Conservation (phyloP, 2,797 vertebrate genomes). For the Urocyon cinereoargenteus region DNA sequence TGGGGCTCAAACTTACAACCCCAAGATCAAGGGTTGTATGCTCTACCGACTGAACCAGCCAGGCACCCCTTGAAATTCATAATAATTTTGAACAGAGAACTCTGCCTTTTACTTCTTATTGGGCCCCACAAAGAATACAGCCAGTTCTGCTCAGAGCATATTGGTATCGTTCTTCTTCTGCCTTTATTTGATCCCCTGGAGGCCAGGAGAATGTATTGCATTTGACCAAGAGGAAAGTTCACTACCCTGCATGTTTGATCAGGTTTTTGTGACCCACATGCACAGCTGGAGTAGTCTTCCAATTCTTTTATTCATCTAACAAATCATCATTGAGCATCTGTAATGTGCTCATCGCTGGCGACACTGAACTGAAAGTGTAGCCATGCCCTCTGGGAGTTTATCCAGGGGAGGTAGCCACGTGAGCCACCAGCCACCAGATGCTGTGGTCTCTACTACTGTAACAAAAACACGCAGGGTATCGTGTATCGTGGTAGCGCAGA, state of each 20-base stretch:
- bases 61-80: neutral
- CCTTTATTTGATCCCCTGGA: neutral
- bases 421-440: neutral
- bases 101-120: neutral
- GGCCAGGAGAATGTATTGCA: neutral
- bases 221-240: neutral
- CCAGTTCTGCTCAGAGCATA: neutral
- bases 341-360: neutral
- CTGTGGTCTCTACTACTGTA: accelerated
- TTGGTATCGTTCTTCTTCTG: neutral
- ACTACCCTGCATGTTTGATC: neutral
- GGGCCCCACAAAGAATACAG: neutral
- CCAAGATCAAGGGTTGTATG: neutral
- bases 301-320: neutral
- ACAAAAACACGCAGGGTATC: neutral
- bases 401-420: neutral
- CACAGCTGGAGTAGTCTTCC: neutral
- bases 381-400: neutral
- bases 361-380: neutral
- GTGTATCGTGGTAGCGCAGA: neutral
- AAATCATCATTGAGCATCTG: neutral
- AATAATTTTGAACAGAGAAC: neutral
- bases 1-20: neutral
- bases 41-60: neutral
- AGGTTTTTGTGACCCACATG: neutral